These are phyloP conservation scores for Pachycephus smyrnensis DNA, from an alignment of 2,888 invertebrate genomes.

Conservation along the genomic window DNA sequence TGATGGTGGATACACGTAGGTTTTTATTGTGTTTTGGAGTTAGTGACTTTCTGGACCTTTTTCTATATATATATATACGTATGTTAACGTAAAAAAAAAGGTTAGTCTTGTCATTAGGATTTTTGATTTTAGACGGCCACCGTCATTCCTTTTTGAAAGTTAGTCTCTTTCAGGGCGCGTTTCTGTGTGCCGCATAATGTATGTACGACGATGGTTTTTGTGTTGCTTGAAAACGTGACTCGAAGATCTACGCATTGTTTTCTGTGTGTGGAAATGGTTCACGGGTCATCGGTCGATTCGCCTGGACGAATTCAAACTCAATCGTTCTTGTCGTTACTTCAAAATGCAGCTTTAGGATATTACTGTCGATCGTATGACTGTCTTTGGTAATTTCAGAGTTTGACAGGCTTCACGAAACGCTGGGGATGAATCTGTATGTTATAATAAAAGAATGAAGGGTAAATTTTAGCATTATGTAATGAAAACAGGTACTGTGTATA, in stretches of 20 bases:
- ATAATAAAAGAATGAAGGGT: no score
- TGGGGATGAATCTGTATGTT: not conserved
- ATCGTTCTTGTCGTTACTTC: not conserved
- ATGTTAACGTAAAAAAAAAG: not conserved
- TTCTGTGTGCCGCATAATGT: not conserved
- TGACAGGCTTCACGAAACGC: not conserved
- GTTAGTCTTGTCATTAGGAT: not conserved
- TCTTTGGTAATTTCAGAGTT: not conserved
- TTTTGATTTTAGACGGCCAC: not conserved
- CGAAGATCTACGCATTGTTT: not conserved
- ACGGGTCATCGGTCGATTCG: conserved; percentile 7
- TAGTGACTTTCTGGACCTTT: no score
- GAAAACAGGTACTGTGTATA: not conserved
- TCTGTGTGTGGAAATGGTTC: not conserved
- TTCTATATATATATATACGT: no score
- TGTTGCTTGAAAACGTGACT: not conserved
- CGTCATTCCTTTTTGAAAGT: not conserved
- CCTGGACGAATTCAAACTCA: not conserved
- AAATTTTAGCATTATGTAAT: not conserved
- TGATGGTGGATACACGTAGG: no score
- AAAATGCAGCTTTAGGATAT: not conserved
- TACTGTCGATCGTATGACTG: not conserved
- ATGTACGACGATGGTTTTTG: not conserved
- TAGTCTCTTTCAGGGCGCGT: not conserved
- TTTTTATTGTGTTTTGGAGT: no score